These are phyloP conservation scores for Sebastes trivittatus DNA, from an alignment of 2,797 vertebrate species.

Conservation along the genomic window DNA sequence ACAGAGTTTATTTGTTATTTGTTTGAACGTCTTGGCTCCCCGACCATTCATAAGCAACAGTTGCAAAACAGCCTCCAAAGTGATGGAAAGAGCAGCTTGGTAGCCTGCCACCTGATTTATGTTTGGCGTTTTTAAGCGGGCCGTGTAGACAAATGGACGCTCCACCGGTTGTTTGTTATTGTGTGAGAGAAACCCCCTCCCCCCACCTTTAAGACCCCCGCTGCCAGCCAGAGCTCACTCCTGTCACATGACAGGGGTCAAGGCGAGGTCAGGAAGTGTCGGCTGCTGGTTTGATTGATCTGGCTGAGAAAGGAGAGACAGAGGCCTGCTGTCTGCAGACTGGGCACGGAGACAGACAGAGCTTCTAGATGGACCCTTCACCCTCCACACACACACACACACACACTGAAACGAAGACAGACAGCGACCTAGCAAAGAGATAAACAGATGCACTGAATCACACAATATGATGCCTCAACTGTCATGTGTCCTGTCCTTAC, in stretches of 20 bases:
- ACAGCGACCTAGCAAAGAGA: conserved; percentile 14
- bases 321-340: conserved; percentile 63
- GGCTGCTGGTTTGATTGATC: conserved; percentile 78
- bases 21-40: conserved; percentile 24
- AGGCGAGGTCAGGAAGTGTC: conserved; percentile 71
- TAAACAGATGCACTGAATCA: conserved; percentile 5
- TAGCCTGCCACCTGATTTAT: conserved; percentile 75
- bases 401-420: neutral
- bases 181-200: conserved; percentile 46
- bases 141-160: conserved; percentile 68
- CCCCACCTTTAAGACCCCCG: conserved; percentile 39
- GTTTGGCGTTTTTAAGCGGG: conserved; percentile 64
- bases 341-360: conserved; percentile 48
- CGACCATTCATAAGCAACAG: conserved; percentile 42
- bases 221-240: conserved; percentile 61
- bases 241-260: conserved; percentile 78
- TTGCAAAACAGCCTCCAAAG: conserved; percentile 53
- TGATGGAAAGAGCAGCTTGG: conserved; percentile 68
- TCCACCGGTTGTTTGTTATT: conserved; percentile 66
- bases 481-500: conserved; percentile 45
- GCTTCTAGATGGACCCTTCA: neutral
- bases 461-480: neutral
- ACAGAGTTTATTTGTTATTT: conserved; percentile 43
- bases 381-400: neutral
- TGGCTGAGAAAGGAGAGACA: conserved; percentile 79